A percentile compares a stretch with the other conserved stretches of the same genome.
These are phyloP conservation scores for Bombus fervidus DNA, from an alignment of 1,140 invertebrate genomes.

Conservation along the genomic window DNA sequence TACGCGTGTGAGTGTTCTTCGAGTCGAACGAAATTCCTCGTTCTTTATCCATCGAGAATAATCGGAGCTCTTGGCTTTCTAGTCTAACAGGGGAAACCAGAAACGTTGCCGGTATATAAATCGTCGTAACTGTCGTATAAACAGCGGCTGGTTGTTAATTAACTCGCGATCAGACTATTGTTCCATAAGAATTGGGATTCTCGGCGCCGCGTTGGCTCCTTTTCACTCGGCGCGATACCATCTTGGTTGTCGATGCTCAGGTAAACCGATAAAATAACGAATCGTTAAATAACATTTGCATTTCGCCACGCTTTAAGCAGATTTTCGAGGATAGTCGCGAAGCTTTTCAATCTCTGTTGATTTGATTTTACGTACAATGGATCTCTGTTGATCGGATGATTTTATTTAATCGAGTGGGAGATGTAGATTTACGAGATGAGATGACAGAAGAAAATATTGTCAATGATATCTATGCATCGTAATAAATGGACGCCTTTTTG, in stretches of 20 bases:
- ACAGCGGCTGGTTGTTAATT: conserved; percentile 36
- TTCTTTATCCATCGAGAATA: conserved; percentile 32
- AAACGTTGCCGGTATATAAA: conserved; percentile 25
- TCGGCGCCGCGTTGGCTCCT: background rate
- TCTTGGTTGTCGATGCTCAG: background rate
- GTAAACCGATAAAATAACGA: background rate
- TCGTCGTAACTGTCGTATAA: conserved; percentile 43
- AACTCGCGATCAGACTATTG: conserved; percentile 14
- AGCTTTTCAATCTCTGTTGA: background rate
- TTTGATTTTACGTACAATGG: background rate
- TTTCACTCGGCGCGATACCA: background rate
- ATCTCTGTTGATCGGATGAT: background rate
- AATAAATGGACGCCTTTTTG: background rate
- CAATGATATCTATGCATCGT: background rate
- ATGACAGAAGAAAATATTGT: background rate
- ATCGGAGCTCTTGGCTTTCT: conserved; percentile 34
- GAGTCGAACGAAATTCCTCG: conserved; percentile 15
- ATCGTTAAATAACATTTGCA: background rate
- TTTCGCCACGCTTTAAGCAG: background rate
- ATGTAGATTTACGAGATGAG: background rate
- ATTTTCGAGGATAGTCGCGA: background rate
- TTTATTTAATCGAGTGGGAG: background rate
- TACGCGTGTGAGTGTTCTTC: background rate
- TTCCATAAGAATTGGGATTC: background rate
- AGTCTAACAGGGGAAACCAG: conserved; percentile 4